Conservation (phyloP, 64 coral and sea anemone species). For the Exaiptasia diaphana region DNA sequence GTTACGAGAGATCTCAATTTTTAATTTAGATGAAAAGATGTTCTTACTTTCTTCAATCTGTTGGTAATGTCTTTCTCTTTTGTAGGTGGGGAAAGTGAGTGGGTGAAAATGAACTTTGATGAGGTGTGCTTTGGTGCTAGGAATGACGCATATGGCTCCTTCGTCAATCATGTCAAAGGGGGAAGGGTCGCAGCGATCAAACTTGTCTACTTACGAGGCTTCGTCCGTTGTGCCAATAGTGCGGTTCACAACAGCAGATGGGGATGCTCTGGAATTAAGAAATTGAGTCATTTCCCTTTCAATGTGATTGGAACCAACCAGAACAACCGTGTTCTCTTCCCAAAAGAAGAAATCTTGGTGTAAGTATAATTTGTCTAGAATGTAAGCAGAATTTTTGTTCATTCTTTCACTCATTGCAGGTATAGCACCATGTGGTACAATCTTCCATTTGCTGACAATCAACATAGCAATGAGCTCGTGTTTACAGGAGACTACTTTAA, state of each 20-base stretch:
- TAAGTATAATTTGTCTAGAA: not conserved
- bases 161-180: not conserved
- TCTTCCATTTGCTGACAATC: not conserved
- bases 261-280: not conserved
- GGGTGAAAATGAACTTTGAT: not conserved
- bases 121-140: not conserved
- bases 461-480: not conserved
- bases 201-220: not conserved
- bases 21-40: too few relatives aligned
- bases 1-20: too few relatives aligned
- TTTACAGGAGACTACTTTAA: constrained; percentile 6
- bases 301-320: not conserved
- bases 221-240: not conserved
- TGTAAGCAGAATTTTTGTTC: not conserved
- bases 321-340: not conserved
- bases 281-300: not conserved
- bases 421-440: not conserved
- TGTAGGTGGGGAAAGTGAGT: too few relatives aligned
- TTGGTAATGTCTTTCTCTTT: too few relatives aligned
- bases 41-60: too few relatives aligned
- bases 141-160: not conserved
- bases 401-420: not conserved
- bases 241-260: not conserved
- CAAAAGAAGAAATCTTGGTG: not conserved
- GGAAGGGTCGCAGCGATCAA: not conserved